Conservation (phyloP, 2,888 invertebrate species). For the Brenthis hecate region DNA sequence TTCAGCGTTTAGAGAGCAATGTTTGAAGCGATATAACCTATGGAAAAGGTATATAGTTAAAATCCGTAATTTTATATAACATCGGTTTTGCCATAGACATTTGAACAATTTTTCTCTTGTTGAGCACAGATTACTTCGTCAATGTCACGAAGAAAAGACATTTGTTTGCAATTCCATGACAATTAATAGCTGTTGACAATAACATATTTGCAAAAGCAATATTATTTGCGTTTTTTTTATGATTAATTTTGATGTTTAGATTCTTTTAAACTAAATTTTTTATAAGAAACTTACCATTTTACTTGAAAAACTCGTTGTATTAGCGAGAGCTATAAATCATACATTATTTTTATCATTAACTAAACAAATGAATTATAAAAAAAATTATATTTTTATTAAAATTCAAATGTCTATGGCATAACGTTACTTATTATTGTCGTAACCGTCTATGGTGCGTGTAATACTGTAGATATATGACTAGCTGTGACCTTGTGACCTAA, state of each 20-base stretch:
- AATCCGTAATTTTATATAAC: conserved; percentile 24
- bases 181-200: too few species aligned
- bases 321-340: too few species aligned
- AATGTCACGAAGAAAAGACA: too few species aligned
- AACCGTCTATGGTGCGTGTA: conserved; percentile 41
- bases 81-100: conserved; percentile 24
- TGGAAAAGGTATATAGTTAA: conserved; percentile 22
- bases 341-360: background rate
- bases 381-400: background rate
- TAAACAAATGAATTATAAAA: background rate
- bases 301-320: too few species aligned
- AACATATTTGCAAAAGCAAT: too few species aligned
- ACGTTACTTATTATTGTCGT: conserved; percentile 38
- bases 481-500: conserved; percentile 34
- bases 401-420: conserved; percentile 28
- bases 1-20: conserved; percentile 21
- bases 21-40: conserved; percentile 28
- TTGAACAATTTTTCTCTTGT: background rate
- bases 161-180: too few species aligned
- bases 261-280: too few species aligned
- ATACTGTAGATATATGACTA: conserved; percentile 41
- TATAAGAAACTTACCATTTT: too few species aligned
- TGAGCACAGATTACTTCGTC: too few species aligned
- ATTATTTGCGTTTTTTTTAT: too few species aligned
- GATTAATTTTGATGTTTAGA: too few species aligned